Conservation (phyloP, 2,113 vertebrate species). For the Carassius auratus region DNA sequence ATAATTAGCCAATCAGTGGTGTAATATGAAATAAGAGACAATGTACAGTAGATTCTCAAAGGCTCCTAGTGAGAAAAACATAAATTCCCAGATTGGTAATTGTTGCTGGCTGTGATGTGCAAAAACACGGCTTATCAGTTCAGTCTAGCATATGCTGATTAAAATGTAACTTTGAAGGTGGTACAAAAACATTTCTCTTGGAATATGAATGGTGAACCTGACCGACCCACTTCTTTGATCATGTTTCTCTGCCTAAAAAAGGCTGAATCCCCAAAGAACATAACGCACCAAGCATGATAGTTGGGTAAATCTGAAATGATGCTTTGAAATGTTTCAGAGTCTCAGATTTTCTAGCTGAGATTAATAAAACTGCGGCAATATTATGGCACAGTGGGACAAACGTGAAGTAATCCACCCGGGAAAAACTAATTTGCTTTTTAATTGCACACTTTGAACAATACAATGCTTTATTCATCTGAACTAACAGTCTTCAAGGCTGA, state of each 20-base stretch:
- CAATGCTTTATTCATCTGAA: conserved; percentile 5
- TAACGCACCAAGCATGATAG: not conserved
- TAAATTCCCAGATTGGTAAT: not conserved
- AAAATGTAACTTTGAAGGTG: conserved; percentile 20
- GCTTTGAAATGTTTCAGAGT: conserved; percentile 18
- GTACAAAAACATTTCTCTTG: not conserved
- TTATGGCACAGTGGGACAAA: not conserved
- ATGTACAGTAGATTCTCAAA: not conserved
- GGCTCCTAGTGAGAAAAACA: not conserved
- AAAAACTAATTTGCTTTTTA: conserved; percentile 17
- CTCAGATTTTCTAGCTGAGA: not conserved
- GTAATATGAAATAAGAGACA: not conserved
- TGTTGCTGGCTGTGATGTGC: conserved; percentile 16
- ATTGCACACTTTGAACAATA: conserved; percentile 19
- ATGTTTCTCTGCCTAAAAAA: not conserved
- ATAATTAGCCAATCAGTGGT: not conserved
- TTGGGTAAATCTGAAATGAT: conserved; percentile 12
- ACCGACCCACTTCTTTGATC: conserved; percentile 15
- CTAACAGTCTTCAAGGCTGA: not conserved
- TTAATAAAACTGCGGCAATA: conserved; percentile 20
- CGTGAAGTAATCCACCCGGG: conserved; percentile 5
- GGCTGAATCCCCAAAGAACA: not conserved
- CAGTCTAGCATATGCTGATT: conserved; percentile 15
- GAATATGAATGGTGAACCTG: conserved; percentile 21
- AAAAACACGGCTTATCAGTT: conserved; percentile 11